Evolutionary conservation across 2,888 invertebrate species (phyloP).

Genomic region (Netelia virgata): DNA sequence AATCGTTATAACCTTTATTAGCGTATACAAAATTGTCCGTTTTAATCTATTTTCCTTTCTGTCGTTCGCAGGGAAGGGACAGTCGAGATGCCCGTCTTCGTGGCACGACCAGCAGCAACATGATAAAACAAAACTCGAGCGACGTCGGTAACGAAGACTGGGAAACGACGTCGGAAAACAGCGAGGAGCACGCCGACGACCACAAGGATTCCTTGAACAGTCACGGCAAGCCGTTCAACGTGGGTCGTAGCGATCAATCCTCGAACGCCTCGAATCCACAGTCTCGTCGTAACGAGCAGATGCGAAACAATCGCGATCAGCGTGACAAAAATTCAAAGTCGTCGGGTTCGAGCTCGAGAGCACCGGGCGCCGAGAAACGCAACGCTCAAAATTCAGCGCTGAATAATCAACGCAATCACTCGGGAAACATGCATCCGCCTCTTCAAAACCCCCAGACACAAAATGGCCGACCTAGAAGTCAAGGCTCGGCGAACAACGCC

Average conservation of each 20-base stretch:
- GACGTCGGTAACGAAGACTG: conserved; percentile 89
- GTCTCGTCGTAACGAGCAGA: conserved; percentile 77
- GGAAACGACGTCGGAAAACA: conserved; percentile 94
- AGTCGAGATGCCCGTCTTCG: conserved; percentile 79
- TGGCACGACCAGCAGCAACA: conserved; percentile 73
- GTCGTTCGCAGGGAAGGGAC: conserved; percentile 80
- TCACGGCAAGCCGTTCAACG: conserved; percentile 79
- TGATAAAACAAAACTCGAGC: conserved; percentile 80
- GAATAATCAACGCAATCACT: conserved; percentile 81
- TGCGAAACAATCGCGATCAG: conserved; percentile 70
- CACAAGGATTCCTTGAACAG: conserved; percentile 80
- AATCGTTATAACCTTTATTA: too few relatives aligned
- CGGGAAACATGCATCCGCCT: conserved; percentile 80
- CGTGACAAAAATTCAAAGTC: conserved; percentile 80
- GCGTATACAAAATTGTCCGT: too few relatives aligned
- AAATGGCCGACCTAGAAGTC: conserved; percentile 80
- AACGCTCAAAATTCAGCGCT: conserved; percentile 77
- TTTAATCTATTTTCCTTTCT: not conserved
- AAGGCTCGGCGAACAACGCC: conserved; percentile 79
- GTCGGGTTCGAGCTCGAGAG: conserved; percentile 75
- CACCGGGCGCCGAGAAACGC: conserved; percentile 82
- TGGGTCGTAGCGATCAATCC: conserved; percentile 74
- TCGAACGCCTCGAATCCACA: conserved; percentile 71
- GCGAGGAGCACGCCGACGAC: conserved; percentile 86
- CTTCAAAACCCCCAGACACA: conserved; percentile 79